Conservation (phyloP, 1,140 invertebrate genomes). For the Apis dorsata region DNA sequence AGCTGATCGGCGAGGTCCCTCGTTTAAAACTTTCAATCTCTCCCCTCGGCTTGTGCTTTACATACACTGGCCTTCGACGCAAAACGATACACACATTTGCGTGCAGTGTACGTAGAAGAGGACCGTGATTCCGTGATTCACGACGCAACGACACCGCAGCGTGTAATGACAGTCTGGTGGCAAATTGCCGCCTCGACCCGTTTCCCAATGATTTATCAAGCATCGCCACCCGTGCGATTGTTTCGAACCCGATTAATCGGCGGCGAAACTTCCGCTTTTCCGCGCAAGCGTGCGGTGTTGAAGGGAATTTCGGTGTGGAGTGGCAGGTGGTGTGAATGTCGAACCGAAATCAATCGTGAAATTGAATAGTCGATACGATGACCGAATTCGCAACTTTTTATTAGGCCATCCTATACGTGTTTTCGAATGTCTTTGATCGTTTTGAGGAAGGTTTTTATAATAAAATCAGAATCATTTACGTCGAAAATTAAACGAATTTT, state of each 20-base stretch:
- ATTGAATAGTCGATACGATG: too few relatives aligned
- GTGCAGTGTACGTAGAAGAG: neutral
- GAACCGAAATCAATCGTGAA: too few relatives aligned
- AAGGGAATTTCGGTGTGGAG: too few relatives aligned
- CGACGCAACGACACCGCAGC: slow-evolving; percentile 29
- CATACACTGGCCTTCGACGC: neutral
- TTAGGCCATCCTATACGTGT: too few relatives aligned
- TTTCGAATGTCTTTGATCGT: too few relatives aligned
- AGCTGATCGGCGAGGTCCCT: slow-evolving; percentile 50
- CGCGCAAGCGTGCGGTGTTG: too few relatives aligned
- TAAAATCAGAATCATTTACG: too few relatives aligned
- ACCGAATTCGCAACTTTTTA: too few relatives aligned
- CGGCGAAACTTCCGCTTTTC: too few relatives aligned
- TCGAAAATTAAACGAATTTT: too few relatives aligned
- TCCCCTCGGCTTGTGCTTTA: neutral
- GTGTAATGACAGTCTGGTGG: slow-evolving; percentile 60
- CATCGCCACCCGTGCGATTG: slow-evolving; percentile 52
- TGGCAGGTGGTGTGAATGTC: too few relatives aligned
- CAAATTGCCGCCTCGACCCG: slow-evolving; percentile 57
- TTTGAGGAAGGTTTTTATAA: too few relatives aligned
- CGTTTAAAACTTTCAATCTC: neutral
- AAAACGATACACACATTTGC: slow-evolving; percentile 48
- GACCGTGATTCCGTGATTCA: slow-evolving; percentile 47
- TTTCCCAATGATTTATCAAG: slow-evolving; percentile 59
- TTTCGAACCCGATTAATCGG: slow-evolving; percentile 23